Conservation (phyloP, 2,888 invertebrate species). For the Watsonalla cultraria region DNA sequence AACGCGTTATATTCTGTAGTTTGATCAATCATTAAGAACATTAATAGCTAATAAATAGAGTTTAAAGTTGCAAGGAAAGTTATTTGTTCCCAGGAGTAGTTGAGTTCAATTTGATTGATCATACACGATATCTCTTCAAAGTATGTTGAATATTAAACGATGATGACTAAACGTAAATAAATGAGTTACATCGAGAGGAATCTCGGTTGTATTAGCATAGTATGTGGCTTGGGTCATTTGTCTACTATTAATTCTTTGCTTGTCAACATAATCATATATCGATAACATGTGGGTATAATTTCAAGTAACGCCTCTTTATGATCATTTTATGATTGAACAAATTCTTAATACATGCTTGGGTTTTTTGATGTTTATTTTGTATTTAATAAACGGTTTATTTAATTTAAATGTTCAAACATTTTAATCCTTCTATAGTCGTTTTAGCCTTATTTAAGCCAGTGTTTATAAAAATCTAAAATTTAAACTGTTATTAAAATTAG, state of each 20-base stretch:
- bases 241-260: slow-evolving; percentile 54
- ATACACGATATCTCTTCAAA: slow-evolving; percentile 52
- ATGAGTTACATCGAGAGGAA: slow-evolving; percentile 51
- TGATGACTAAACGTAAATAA: slow-evolving; percentile 69
- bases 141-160: slow-evolving; percentile 61
- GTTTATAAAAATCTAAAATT: no score
- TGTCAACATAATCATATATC: slow-evolving; percentile 48
- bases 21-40: slow-evolving; percentile 26
- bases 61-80: slow-evolving; percentile 19
- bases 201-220: slow-evolving; percentile 46
- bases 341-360: slow-evolving; percentile 8
- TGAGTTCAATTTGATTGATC: slow-evolving; percentile 58
- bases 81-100: slow-evolving; percentile 11
- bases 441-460: no score
- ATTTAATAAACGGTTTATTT: no score
- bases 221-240: slow-evolving; percentile 36
- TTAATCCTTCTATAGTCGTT: no score
- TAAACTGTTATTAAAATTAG: no score
- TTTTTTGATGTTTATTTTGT: slow-evolving; percentile 15
- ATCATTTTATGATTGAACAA: slow-evolving; percentile 31
- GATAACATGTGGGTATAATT: slow-evolving; percentile 45
- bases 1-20: slow-evolving; percentile 33
- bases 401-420: no score
- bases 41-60: slow-evolving; percentile 24
- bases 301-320: slow-evolving; percentile 56